Conservation (phyloP, 2,797 vertebrate genomes). For the Siniperca scherzeri region DNA sequence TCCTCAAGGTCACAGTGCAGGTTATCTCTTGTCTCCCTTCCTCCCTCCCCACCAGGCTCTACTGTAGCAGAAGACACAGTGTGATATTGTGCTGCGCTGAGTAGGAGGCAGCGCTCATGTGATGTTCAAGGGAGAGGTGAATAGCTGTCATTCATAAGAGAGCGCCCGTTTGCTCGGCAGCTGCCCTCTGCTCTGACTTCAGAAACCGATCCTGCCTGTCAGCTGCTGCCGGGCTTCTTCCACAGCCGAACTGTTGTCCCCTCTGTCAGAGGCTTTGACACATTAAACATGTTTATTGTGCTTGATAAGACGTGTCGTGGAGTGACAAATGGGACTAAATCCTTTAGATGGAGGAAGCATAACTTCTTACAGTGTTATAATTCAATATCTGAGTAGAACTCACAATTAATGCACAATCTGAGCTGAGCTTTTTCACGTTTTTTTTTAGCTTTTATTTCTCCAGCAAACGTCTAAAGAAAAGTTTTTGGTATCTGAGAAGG, state of each 20-base stretch:
- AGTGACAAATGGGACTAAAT: background rate
- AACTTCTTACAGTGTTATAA: background rate
- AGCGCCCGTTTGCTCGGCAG: constrained; percentile 64
- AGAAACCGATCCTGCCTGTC: constrained; percentile 69
- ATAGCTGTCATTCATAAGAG: constrained; percentile 80
- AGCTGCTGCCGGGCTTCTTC: constrained; percentile 63
- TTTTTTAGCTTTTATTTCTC: background rate
- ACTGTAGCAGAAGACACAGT: constrained; percentile 72
- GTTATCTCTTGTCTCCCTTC: constrained; percentile 50
- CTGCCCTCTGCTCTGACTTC: constrained; percentile 70
- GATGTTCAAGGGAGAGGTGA: constrained; percentile 76
- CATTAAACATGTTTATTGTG: constrained; percentile 33
- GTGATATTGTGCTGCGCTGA: constrained; percentile 69
- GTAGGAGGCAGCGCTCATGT: constrained; percentile 81
- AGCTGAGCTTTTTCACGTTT: background rate
- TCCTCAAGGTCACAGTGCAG: constrained; percentile 64
- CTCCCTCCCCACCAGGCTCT: constrained; percentile 50
- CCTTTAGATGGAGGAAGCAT: background rate
- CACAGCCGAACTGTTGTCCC: constrained; percentile 34
- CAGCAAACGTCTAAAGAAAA: background rate
- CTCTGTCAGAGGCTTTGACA: background rate
- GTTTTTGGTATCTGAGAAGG: background rate
- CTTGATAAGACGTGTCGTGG: constrained; percentile 10
- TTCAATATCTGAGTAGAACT: background rate
- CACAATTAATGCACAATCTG: too few species aligned